Base-by-base conservation (phyloP, 1,140 invertebrate genomes). In the Dreissena rostriformis region DNA sequence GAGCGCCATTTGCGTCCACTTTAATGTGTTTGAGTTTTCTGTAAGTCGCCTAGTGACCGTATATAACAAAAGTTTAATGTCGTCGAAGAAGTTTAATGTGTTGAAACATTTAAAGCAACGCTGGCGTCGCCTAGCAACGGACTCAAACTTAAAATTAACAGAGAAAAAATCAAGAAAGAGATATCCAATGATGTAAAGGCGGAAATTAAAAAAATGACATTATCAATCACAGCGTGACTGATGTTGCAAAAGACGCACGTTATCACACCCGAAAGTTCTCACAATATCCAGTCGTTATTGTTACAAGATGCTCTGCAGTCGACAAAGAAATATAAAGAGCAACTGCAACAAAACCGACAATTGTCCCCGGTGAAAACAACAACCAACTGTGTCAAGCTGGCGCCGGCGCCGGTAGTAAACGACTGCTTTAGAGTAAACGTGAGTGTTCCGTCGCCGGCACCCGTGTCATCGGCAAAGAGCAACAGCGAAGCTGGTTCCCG, bases 221-320 rank as follows among this genome's bases (percentile, higher is more conserved):
- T 19, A 61, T 12, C 6, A 11, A 61, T 4, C 4, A 61, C 57
- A 61, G 12, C 17, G 57, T 61, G 14, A 7, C 49, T 22, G 66
- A n/a, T n/a, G n/a, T n/a, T n/a, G n/a, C n/a, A n/a, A n/a, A n/a
- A n/a, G n/a, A n/a, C n/a, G n/a, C n/a, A n/a, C n/a, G n/a, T 26
- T 53, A 78, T 10, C n/a, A 12, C n/a, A 17, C 0, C 76, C 8
- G 29, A 1, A 24, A 39, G 24, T 53, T 39, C 66, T 53, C n/a
- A 68, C n/a, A 82, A 73, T 28, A 73, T 82, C 15, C 79, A 82
- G 26, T 57, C 79, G 52, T 14, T 82, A 22, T 24, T 73, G 53
- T 51, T 82, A 15, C 79, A 82, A 74, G 79, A 82, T 67, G 79
- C 68, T 11, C 17, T 82, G 17, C 79, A 66, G 55, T 82, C 79